phyloP scores from a whole-genome alignment of 2,113 vertebrate species.

The Edolisoma coerulescens region DNA sequence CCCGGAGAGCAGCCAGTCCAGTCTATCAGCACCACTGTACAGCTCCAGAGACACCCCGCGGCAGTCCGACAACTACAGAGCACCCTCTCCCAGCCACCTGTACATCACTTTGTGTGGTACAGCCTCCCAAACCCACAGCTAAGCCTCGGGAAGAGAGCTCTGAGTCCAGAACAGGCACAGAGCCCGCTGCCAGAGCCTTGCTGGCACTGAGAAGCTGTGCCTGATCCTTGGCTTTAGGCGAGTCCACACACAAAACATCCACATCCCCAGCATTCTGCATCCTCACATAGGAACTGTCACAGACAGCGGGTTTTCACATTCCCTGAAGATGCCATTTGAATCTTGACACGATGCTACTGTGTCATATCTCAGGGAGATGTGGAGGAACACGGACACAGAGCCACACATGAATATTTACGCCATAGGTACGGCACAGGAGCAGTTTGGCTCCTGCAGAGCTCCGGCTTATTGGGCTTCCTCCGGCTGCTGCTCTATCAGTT shows the following conservation, averaged over 20 bases:
- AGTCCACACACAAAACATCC: background rate
- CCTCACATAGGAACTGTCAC: background rate
- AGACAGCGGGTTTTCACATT: background rate
- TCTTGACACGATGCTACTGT: background rate
- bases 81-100: background rate
- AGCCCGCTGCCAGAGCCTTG: background rate
- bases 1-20: background rate
- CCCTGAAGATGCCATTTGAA: background rate
- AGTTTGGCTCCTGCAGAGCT: slow-evolving; percentile 8
- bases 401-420: background rate
- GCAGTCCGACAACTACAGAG: accelerated
- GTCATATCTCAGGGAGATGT: background rate
- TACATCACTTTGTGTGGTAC: accelerated
- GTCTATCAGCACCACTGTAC: accelerated
- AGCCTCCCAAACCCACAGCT: background rate
- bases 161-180: background rate
- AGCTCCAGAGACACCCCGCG: background rate
- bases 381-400: background rate
- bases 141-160: background rate
- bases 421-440: background rate
- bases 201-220: background rate
- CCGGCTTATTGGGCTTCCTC: background rate
- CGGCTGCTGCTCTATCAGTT: background rate
- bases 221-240: background rate
- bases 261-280: accelerated